Conservation (phyloP, 2,888 invertebrate species). For the Patella pellucida region DNA sequence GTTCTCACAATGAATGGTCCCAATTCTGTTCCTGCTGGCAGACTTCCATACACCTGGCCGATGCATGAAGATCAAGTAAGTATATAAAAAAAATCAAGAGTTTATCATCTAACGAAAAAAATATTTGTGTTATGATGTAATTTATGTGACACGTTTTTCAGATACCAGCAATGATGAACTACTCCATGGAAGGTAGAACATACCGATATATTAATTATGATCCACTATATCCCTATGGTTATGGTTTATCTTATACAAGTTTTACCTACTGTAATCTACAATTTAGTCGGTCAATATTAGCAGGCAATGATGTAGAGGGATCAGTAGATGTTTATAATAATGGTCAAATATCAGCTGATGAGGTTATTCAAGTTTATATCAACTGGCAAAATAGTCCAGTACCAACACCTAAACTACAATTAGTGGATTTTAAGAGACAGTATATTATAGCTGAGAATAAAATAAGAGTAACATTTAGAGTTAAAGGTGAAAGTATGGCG, state of each 20-base stretch:
- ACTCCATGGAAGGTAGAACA: conserved; percentile 54
- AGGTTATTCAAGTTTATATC: conserved; percentile 62
- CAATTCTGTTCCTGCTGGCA: conserved; percentile 54
- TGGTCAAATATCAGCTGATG: conserved; percentile 52
- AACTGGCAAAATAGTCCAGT: conserved; percentile 53
- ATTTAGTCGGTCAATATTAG: conserved; percentile 33
- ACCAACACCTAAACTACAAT: conserved; percentile 49
- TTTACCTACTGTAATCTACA: conserved; percentile 41
- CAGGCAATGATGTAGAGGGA: conserved; percentile 47
- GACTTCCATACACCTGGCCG: conserved; percentile 67
- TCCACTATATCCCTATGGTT: conserved; percentile 60
- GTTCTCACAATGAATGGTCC: conserved; percentile 45
- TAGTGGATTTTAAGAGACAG: conserved; percentile 49
- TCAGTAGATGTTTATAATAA: conserved; percentile 49
- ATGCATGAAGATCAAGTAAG: conserved; percentile 23
- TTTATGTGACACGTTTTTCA: conserved; percentile 17
- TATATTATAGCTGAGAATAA: conserved; percentile 32
- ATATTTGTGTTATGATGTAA: too few species aligned
- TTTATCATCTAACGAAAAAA: too few species aligned
- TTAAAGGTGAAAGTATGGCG: conserved; percentile 49
- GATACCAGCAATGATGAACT: conserved; percentile 44
- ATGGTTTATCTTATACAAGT: conserved; percentile 52
- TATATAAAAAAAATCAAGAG: too few species aligned
- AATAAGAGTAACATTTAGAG: conserved; percentile 28
- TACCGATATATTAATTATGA: conserved; percentile 55